Conservation (phyloP, 2,888 invertebrate species). For the Flexamia atlantica region DNA sequence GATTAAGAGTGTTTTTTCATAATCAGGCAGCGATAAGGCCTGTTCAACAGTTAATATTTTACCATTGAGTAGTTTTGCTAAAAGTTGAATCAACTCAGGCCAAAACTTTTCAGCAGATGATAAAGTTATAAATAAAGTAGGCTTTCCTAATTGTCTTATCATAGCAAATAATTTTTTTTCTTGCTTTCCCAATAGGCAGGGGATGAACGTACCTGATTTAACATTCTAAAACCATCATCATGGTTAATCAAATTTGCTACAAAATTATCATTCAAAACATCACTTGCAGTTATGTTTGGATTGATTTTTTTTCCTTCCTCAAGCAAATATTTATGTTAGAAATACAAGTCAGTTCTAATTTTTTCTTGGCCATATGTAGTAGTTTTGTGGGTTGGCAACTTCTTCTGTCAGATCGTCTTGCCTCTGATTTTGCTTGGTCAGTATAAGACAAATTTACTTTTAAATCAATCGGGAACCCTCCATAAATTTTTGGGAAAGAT, state of each 20-base stretch:
- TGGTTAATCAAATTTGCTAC: slow-evolving; percentile 14
- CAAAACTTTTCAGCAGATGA: slow-evolving; percentile 19
- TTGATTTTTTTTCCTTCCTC: slow-evolving; percentile 1
- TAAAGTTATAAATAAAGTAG: slow-evolving; percentile 32
- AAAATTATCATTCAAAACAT: slow-evolving; percentile 29
- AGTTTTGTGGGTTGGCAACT: slow-evolving; percentile 3
- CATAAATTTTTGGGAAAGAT: slow-evolving; percentile 70
- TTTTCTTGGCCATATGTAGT: slow-evolving; percentile 1
- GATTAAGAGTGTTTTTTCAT: slow-evolving; percentile 29
- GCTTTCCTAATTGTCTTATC: slow-evolving; percentile 15
- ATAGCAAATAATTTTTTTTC: slow-evolving; percentile 24
- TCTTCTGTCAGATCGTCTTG: slow-evolving; percentile 59
- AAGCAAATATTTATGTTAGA: neutral
- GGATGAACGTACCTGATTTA: neutral
- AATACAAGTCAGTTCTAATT: neutral
- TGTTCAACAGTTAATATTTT: slow-evolving; percentile 17
- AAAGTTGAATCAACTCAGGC: slow-evolving; percentile 36
- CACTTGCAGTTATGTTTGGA: slow-evolving; percentile 7
- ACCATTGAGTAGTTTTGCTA: neutral
- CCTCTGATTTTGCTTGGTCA: slow-evolving; percentile 64
- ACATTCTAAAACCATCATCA: slow-evolving; percentile 18
- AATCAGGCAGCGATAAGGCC: slow-evolving; percentile 25
- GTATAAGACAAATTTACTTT: slow-evolving; percentile 49
- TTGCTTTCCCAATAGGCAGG: neutral
- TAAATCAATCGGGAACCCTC: slow-evolving; percentile 38